These are phyloP conservation scores for Ciconia boyciana DNA, from an alignment of 2,113 vertebrate genomes.

Conservation along the genomic window DNA sequence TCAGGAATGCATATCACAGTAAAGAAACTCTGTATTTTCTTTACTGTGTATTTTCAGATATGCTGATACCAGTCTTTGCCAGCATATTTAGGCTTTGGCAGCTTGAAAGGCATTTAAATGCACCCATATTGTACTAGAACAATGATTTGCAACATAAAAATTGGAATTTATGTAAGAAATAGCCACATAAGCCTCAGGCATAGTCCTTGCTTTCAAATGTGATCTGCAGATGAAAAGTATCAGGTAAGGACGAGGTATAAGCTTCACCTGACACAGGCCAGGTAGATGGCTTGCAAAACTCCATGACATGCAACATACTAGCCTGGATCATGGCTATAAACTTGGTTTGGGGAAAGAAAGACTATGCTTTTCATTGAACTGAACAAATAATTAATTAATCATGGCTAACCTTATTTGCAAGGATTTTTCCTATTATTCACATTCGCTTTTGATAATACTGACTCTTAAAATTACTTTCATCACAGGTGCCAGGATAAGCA, in stretches of 20 bases:
- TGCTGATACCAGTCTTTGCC: neutral
- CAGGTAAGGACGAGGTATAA: neutral
- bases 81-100: neutral
- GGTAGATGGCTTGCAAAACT: neutral
- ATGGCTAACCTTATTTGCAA: neutral
- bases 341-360: neutral
- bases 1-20: rapidly evolving
- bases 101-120: neutral
- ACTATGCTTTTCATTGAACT: neutral
- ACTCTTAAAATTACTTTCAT: neutral
- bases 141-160: neutral
- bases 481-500: neutral
- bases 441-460: neutral
- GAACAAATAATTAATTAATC: neutral
- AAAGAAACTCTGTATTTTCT: neutral
- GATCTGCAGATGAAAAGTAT: neutral
- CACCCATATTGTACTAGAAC: neutral
- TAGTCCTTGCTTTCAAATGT: neutral
- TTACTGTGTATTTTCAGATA: neutral
- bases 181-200: neutral
- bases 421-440: neutral
- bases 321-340: neutral
- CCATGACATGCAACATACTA: rapidly evolving
- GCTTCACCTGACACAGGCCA: neutral
- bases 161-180: neutral